Conservation (phyloP, 2,113 vertebrate species). For the Triplophysa dalaica region DNA sequence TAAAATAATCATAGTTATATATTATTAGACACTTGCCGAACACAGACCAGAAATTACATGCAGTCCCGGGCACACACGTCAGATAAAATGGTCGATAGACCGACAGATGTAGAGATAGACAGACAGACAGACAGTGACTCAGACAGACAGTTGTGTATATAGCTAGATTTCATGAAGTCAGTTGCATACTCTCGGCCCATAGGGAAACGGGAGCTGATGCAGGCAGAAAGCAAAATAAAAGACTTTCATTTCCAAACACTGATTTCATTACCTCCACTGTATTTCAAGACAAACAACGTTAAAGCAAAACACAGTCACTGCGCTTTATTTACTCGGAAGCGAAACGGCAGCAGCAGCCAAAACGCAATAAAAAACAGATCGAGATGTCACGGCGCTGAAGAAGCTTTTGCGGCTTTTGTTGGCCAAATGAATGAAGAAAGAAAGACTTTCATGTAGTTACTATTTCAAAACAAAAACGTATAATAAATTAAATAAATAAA, state of each 20-base stretch:
- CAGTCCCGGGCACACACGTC: no score
- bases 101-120: not conserved
- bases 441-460: not conserved
- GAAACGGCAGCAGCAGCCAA: slow-evolving; percentile 11
- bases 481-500: no score
- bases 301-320: slow-evolving; percentile 10
- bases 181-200: not conserved
- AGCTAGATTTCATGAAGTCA: not conserved
- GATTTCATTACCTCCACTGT: slow-evolving; percentile 51
- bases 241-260: slow-evolving; percentile 49
- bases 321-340: slow-evolving; percentile 37
- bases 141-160: not conserved
- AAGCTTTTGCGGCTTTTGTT: not conserved
- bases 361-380: slow-evolving; percentile 40
- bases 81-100: not conserved
- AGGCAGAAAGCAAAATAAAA: slow-evolving; percentile 27
- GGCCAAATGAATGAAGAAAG: slow-evolving; percentile 24
- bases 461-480: no score
- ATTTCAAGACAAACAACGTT: slow-evolving; percentile 46
- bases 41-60: no score
- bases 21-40: no score
- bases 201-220: slow-evolving; percentile 12
- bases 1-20: no score
- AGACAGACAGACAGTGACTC: not conserved
- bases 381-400: slow-evolving; percentile 35